These are phyloP conservation scores for Neodiprion lecontei DNA, from an alignment of 1,140 invertebrate genomes.

Conservation along the genomic window DNA sequence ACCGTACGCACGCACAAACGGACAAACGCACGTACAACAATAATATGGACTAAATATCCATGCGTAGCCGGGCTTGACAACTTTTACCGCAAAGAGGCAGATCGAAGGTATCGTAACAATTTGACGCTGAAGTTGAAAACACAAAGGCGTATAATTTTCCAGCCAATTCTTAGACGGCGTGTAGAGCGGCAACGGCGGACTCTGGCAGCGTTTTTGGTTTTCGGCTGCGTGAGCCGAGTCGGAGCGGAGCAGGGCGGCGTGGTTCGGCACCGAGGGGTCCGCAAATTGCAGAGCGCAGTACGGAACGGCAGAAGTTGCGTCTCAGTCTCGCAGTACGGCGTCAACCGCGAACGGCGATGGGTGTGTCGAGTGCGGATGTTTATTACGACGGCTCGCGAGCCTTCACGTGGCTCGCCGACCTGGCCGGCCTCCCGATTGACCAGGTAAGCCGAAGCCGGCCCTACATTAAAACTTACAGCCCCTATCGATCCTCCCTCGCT, in stretches of 20 bases:
- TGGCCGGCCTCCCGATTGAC: slow-evolving; percentile 67
- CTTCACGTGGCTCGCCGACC: slow-evolving; percentile 66
- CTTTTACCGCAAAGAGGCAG: too few species aligned
- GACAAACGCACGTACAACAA: too few species aligned
- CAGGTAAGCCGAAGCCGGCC: slow-evolving; percentile 61
- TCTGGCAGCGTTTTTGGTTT: too few species aligned
- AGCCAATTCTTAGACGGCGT: too few species aligned
- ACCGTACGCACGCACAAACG: too few species aligned
- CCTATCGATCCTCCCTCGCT: not conserved
- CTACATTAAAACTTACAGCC: not conserved
- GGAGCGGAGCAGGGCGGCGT: not conserved
- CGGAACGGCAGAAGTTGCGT: too few species aligned
- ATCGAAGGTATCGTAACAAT: too few species aligned
- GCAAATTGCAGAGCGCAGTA: not conserved
- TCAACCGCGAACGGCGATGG: slow-evolving; percentile 33
- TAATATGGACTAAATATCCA: too few species aligned
- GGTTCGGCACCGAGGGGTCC: not conserved
- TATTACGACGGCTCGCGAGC: slow-evolving; percentile 67
- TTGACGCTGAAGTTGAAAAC: too few species aligned
- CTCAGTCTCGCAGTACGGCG: slow-evolving; percentile 20
- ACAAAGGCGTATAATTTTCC: too few species aligned
- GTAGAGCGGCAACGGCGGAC: too few species aligned
- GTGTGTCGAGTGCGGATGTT: slow-evolving; percentile 34
- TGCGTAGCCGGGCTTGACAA: too few species aligned
- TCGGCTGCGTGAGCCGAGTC: not conserved